These are phyloP conservation scores for Choristoneura rosaceana DNA, from an alignment of 2,888 invertebrate genomes.

Conservation along the genomic window DNA sequence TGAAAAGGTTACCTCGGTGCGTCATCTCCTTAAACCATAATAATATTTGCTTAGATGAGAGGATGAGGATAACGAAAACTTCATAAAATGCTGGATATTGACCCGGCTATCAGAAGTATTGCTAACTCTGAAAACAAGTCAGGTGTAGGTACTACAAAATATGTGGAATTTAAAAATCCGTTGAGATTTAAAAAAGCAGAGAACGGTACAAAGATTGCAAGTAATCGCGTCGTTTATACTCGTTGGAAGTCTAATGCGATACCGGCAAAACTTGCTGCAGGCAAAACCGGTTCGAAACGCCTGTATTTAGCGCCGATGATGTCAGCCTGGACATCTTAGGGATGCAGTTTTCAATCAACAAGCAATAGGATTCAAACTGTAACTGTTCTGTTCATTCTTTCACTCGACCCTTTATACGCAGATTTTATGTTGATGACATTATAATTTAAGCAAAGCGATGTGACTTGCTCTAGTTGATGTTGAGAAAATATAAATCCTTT, in stretches of 20 bases:
- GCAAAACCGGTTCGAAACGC: slow-evolving; percentile 50
- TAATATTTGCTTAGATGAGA: too few species aligned
- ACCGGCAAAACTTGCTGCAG: slow-evolving; percentile 33
- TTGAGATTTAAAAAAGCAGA: slow-evolving; percentile 1
- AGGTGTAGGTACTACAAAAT: too few species aligned
- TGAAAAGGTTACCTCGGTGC: too few species aligned
- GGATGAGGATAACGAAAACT: too few species aligned
- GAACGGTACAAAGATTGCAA: slow-evolving; percentile 20
- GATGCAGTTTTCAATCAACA: slow-evolving; percentile 10
- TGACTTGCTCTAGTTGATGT: background rate
- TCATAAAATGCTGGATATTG: too few species aligned
- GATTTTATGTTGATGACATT: background rate
- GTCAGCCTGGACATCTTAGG: slow-evolving; percentile 43
- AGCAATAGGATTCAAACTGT: background rate
- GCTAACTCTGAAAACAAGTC: too few species aligned
- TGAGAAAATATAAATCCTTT: slow-evolving; percentile 1
- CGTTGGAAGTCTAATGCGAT: slow-evolving; percentile 2
- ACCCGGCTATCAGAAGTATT: too few species aligned
- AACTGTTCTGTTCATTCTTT: background rate
- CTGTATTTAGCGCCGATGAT: slow-evolving; percentile 48
- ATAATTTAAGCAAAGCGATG: background rate
- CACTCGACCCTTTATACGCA: background rate
- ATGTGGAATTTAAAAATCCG: background rate
- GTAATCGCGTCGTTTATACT: slow-evolving; percentile 17
- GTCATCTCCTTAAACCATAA: too few species aligned